phyloP scores from a whole-genome alignment of 2,888 invertebrate species.

The Enoplolaimus lenunculus region DNA sequence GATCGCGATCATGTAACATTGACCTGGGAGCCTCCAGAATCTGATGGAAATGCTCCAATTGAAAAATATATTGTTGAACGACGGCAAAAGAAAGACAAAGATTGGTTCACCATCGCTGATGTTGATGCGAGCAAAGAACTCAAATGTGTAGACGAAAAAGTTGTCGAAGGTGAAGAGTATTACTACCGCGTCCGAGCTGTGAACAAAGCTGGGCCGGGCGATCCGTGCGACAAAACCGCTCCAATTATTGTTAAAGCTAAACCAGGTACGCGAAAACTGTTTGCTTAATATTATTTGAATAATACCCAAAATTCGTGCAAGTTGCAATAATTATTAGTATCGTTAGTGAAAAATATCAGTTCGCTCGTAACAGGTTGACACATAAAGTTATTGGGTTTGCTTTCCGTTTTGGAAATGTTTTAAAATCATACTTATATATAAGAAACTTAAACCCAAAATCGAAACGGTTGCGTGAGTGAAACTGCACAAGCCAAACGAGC shows the following conservation, averaged over 20 bases:
- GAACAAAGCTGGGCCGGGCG: constrained; percentile 74
- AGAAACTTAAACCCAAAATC: too few species aligned
- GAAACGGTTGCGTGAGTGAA: too few species aligned
- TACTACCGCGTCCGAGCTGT: constrained; percentile 52
- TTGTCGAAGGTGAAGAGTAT: constrained; percentile 41
- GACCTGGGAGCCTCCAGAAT: constrained; percentile 33
- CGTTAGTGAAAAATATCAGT: too few species aligned
- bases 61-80: constrained; percentile 38
- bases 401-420: too few species aligned
- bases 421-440: too few species aligned
- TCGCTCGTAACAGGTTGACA: too few species aligned
- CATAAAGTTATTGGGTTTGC: too few species aligned
- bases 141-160: constrained; percentile 34
- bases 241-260: constrained; percentile 35
- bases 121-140: constrained; percentile 28
- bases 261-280: constrained; percentile 27
- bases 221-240: constrained; percentile 55
- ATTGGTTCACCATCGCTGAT: constrained; percentile 36
- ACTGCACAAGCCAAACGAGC: too few species aligned
- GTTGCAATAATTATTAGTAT: constrained; percentile 49
- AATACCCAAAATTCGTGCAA: constrained; percentile 47
- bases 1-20: constrained; percentile 35
- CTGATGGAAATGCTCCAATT: constrained; percentile 37
- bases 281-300: neutral
- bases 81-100: constrained; percentile 41